Evolutionary conservation across 1,140 invertebrate species (phyloP).

Genomic region (Drosophila malerkotliana): DNA sequence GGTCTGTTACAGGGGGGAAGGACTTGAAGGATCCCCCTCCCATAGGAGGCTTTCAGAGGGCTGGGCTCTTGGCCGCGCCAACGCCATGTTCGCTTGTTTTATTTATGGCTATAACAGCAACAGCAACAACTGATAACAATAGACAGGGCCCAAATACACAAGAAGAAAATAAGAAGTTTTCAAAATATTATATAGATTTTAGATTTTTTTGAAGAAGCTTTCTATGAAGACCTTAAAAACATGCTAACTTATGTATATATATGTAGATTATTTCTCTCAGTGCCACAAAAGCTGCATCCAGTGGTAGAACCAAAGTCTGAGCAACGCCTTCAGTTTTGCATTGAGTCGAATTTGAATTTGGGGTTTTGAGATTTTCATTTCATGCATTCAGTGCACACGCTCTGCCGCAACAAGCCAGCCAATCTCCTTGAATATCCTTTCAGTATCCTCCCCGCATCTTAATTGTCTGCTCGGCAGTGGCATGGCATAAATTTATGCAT

Average conservation of each 20-base stretch:
- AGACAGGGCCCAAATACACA: constrained; percentile 1
- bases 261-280: background rate
- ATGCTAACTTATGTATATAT: no score
- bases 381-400: constrained; percentile 77
- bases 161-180: background rate
- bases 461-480: constrained; percentile 66
- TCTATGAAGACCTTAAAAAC: no score
- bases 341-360: constrained; percentile 44
- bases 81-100: constrained; percentile 65
- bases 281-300: constrained; percentile 1
- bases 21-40: background rate
- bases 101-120: constrained; percentile 64
- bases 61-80: constrained; percentile 43
- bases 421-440: constrained; percentile 52
- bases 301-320: constrained; percentile 17
- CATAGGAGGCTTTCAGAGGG: background rate
- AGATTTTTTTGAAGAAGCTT: background rate
- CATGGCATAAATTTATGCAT: constrained; percentile 78
- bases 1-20: no score
- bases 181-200: no score
- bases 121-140: constrained; percentile 36
- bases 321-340: constrained; percentile 53
- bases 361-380: constrained; percentile 68
- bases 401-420: constrained; percentile 64
- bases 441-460: constrained; percentile 29